Evolutionary conservation across 2,797 vertebrate genomes (phyloP), one percentile per base, ranked within the genome.

Genomic region (Ctenosaura bakeri): DNA sequence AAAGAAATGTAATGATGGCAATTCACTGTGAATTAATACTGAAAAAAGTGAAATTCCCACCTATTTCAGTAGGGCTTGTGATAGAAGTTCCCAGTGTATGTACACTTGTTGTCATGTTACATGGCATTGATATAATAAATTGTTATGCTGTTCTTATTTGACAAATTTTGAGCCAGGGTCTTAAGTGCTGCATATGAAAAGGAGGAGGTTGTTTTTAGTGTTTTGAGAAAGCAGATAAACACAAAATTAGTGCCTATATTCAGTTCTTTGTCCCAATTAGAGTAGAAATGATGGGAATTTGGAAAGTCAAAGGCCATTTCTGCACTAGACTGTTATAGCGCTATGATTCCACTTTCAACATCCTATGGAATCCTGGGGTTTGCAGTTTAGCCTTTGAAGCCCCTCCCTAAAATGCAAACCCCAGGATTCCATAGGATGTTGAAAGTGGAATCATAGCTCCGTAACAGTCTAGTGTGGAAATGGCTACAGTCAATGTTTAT

Each of bases 51-150:
- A 13, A 7, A 81, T 38, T 26, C 59, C 46, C 12, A 69, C 16
- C 20, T 18, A 87, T 6, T 38, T 38, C 32, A n/a, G 18, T 38
- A 22, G 14, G n/a, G n/a, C 24, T 71, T 71, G 13, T 24, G 18
- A 46, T 38, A 69, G 52, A 38, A 59, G n/a, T 35, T 77, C 88
- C 59, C 42, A 77, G 32, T 66, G n/a, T 20, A 84, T 26, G 29
- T 84, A 10, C 22, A 85, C 89, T 64, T 83, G 71, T 56, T 91
- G 84, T 73, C 85, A 79, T 92, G 2, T 92, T 94, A 89, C 85
- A 91, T 90, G 83, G 88, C 0, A 50, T 0, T 0, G 73, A 94
- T 90, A 38, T 18, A 69, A 10, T 38, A 26, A 26, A 20, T 84
- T 16, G 14, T 88, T 89, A 80, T 1, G 0, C 35, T 83, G 88